Percentiles rank a stretch among this genome's conserved stretches.
These are phyloP conservation scores for Oenanthe melanoleuca DNA, from an alignment of 2,113 vertebrate species.

Conservation along the genomic window DNA sequence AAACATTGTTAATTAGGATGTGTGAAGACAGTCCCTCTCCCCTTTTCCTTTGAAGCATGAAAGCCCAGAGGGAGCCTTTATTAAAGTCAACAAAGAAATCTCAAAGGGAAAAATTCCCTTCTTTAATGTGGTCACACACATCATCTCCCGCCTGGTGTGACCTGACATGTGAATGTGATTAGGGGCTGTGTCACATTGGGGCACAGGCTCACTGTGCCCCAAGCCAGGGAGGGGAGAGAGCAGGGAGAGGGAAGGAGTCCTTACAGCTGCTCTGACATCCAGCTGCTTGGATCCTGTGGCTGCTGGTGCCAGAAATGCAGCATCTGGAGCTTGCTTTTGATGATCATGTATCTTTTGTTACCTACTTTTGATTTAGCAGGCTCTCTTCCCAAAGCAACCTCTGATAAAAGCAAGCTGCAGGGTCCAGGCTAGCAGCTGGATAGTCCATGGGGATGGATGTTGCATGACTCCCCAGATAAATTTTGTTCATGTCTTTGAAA, in stretches of 20 bases:
- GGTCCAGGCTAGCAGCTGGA: background rate
- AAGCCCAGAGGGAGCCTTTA: conserved; percentile 63
- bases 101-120: conserved; percentile 48
- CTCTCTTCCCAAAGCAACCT: background rate
- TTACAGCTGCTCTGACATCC: background rate
- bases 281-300: background rate
- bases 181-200: background rate
- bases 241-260: background rate
- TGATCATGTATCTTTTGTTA: background rate
- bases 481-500: background rate
- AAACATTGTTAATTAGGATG: conserved; percentile 39
- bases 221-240: background rate
- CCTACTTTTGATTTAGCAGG: background rate
- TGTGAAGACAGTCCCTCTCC: conserved; percentile 53
- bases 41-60: conserved; percentile 52
- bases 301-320: background rate
- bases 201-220: background rate
- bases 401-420: background rate
- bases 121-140: conserved; percentile 63
- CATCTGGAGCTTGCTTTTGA: background rate
- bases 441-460: background rate
- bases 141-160: conserved; percentile 37
- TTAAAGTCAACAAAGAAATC: conserved; percentile 67
- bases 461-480: background rate
- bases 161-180: conserved; percentile 48